Percentiles rank a stretch among this genome's conserved stretches.
These are phyloP conservation scores for Pantherophis vulpinus DNA, from an alignment of 2,797 vertebrate species.

Conservation along the genomic window DNA sequence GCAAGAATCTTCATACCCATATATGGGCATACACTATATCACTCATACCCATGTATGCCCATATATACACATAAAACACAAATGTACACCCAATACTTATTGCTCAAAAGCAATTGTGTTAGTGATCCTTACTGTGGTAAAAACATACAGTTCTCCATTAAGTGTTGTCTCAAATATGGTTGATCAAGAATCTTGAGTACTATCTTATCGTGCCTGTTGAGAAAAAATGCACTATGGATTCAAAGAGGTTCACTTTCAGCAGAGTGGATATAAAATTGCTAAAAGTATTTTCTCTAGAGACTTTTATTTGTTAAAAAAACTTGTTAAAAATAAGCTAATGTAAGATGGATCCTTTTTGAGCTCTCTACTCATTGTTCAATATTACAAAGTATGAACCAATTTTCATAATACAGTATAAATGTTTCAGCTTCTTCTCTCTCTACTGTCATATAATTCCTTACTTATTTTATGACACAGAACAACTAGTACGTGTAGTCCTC, in stretches of 20 bases:
- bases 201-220: not conserved
- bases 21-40: too few species aligned
- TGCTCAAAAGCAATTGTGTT: not conserved
- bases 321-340: not conserved
- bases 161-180: not conserved
- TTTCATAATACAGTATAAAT: not conserved
- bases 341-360: not conserved
- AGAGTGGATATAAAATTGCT: not conserved
- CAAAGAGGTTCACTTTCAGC: not conserved
- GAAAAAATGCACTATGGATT: not conserved
- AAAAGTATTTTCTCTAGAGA: not conserved
- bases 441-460: not conserved
- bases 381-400: not conserved
- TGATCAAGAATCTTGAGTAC: not conserved
- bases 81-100: not conserved
- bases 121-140: not conserved
- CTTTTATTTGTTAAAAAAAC: not conserved
- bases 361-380: not conserved
- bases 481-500: not conserved
- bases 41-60: not conserved
- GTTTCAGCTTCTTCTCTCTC: not conserved
- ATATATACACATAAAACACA: not conserved
- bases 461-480: not conserved
- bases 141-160: not conserved
- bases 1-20: not conserved